Conservation (phyloP, 2,888 invertebrate genomes). For the Willowsia nigromaculata region DNA sequence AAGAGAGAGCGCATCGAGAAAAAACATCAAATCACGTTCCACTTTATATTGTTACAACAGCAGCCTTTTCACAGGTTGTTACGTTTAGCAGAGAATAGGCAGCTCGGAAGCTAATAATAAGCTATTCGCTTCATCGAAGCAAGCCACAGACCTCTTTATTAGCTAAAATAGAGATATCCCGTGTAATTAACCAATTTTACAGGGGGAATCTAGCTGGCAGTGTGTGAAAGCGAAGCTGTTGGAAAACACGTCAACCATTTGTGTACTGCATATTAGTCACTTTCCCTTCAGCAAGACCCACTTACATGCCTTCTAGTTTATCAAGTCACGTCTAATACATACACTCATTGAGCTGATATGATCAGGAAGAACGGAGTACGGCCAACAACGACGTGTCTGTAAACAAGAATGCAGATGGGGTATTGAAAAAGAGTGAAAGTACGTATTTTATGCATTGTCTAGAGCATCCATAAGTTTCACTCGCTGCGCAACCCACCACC, state of each 20-base stretch:
- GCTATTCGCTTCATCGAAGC: not conserved
- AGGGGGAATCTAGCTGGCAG: not conserved
- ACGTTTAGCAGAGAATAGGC: not conserved
- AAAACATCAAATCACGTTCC: no score
- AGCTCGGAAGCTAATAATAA: not conserved
- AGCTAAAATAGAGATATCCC: constrained; percentile 53
- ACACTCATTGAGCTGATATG: not conserved
- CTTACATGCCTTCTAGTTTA: not conserved
- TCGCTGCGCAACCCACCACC: not conserved
- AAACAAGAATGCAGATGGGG: not conserved
- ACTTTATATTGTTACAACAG: no score
- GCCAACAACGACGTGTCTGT: constrained; percentile 1
- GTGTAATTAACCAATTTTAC: constrained; percentile 65
- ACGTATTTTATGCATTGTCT: not conserved
- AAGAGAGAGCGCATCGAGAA: no score
- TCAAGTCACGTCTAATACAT: not conserved
- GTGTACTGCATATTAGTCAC: not conserved
- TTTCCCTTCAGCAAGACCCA: not conserved
- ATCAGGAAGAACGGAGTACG: not conserved
- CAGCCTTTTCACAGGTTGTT: no score
- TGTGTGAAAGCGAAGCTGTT: not conserved
- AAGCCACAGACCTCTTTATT: constrained; percentile 61
- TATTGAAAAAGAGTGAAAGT: not conserved
- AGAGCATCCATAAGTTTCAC: not conserved
- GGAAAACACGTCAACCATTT: constrained; percentile 1